Evolutionary conservation across 2,797 vertebrate species (phyloP).

Genomic region (Chrysocyon brachyurus): DNA sequence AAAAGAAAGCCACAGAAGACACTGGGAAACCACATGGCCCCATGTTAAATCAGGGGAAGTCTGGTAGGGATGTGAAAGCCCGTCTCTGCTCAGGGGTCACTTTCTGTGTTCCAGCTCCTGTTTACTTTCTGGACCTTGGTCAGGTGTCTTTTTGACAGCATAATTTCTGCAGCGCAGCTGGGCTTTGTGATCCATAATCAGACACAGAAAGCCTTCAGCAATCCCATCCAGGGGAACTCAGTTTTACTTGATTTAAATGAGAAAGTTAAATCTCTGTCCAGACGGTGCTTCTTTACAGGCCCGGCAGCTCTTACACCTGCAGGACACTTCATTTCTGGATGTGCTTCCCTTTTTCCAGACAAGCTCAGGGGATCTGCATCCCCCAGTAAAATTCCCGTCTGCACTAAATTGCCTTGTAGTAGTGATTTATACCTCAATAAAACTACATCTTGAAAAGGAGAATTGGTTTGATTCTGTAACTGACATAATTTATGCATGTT

Average conservation of each 20-base stretch:
- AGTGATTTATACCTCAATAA: slow-evolving; percentile 86
- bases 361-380: slow-evolving; percentile 75
- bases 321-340: slow-evolving; percentile 72
- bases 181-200: slow-evolving; percentile 78
- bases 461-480: slow-evolving; percentile 81
- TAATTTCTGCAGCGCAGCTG: slow-evolving; percentile 73
- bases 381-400: slow-evolving; percentile 83
- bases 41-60: slow-evolving; percentile 27
- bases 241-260: slow-evolving; percentile 77
- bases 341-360: slow-evolving; percentile 86
- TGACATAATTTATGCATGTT: slow-evolving; percentile 39
- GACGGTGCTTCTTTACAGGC: slow-evolving; percentile 39
- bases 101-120: slow-evolving; percentile 67
- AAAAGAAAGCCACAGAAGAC: slow-evolving; percentile 50
- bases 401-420: slow-evolving; percentile 77
- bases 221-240: slow-evolving; percentile 63
- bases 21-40: not conserved
- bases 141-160: slow-evolving; percentile 67
- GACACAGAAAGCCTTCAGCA: slow-evolving; percentile 72
- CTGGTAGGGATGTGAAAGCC: slow-evolving; percentile 6
- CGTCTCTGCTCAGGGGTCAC: not conserved
- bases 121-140: slow-evolving; percentile 72
- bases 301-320: slow-evolving; percentile 58
- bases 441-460: slow-evolving; percentile 66
- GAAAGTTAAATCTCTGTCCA: slow-evolving; percentile 84